A percentile compares a stretch with the other conserved stretches of the same genome.
Conservation (phyloP, 2,888 invertebrate species). For the Tetragonula carbonaria region DNA sequence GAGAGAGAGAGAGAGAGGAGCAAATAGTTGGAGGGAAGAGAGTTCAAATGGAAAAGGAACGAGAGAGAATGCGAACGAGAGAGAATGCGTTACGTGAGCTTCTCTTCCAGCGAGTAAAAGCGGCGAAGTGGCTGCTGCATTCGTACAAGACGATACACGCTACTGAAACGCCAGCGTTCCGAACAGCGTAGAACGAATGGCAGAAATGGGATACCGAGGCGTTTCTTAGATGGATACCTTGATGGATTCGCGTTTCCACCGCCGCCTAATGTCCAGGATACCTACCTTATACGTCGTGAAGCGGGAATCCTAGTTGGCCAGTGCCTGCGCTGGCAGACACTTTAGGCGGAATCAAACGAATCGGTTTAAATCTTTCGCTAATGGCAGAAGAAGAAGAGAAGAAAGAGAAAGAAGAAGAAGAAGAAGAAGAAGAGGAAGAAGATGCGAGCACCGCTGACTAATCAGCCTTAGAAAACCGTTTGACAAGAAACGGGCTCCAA, state of each 20-base stretch:
- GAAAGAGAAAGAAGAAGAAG: not conserved
- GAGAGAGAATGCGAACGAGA: not conserved
- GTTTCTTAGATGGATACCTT: constrained; percentile 63
- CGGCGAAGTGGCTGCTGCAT: constrained; percentile 55
- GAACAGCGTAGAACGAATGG: constrained; percentile 54
- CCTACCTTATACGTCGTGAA: constrained; percentile 49
- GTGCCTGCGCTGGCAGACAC: constrained; percentile 18
- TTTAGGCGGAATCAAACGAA: constrained; percentile 41
- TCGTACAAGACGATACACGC: constrained; percentile 54
- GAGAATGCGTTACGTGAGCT: constrained; percentile 62
- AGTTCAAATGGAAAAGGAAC: constrained; percentile 40
- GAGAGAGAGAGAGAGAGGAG: not conserved
- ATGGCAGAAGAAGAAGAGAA: constrained; percentile 15
- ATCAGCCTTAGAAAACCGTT: constrained; percentile 38
- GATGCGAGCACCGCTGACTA: constrained; percentile 33
- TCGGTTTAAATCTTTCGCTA: constrained; percentile 52
- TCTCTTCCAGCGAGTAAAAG: constrained; percentile 46
- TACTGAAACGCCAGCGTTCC: constrained; percentile 51
- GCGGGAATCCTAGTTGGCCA: constrained; percentile 1
- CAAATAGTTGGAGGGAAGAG: constrained; percentile 8
- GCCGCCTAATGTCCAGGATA: constrained; percentile 49
- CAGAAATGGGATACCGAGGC: constrained; percentile 61
- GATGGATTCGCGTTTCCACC: constrained; percentile 60
- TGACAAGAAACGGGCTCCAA: constrained; percentile 34
- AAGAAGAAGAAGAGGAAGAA: not conserved